Base-by-base conservation (phyloP, 2,797 vertebrate species). In the Triplophysa bombifrons region DNA sequence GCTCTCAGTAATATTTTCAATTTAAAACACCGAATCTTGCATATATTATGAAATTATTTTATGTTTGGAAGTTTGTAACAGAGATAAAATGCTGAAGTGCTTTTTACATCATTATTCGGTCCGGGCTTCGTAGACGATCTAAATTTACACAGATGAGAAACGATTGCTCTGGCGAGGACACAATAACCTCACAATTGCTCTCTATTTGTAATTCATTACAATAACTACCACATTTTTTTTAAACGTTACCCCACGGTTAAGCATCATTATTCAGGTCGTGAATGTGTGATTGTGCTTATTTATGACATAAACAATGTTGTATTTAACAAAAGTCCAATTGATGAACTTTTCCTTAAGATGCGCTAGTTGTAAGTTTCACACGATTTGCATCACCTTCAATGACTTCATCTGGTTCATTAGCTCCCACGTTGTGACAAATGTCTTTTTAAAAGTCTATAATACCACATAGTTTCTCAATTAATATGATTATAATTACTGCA, bases 131-230 rank as follows among this genome's bases (percentile, higher is more conserved):
- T 8, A 17, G 22, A 76, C 0, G 4, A 46, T 76, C 41, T 66
- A 12, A 46, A 67, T 67, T 41, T 67, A 67, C 51, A 34, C 41
- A 69, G 41, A 76, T 76, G 53, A 27, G 56, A 68, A 69, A 69
- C 74, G 67, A 61, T 77, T 77, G 75, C 56, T 27, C 25, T 77
- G 66, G 60, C 46, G 55, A 77, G 25, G 19, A 61, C 55, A 60
- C 41, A 77, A 69, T 77, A 69, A 61, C 51, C 44, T 77, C 66
- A 69, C 55, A 68, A 76, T 76, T 76, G 51, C 38, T 25, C 16
- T 20, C 38, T 17, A 66, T 44, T 27, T 17, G 25, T 50, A 65
- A 48, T 69, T 50, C 66, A 69, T 77, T 50, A 30, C 58, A 69
- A 69, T 77, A 60, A 68, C 4, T 41, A 48, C 64, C 41, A 68